phyloP scores from a whole-genome alignment of 2,797 vertebrate genomes.

The Acanthiza pusilla region DNA sequence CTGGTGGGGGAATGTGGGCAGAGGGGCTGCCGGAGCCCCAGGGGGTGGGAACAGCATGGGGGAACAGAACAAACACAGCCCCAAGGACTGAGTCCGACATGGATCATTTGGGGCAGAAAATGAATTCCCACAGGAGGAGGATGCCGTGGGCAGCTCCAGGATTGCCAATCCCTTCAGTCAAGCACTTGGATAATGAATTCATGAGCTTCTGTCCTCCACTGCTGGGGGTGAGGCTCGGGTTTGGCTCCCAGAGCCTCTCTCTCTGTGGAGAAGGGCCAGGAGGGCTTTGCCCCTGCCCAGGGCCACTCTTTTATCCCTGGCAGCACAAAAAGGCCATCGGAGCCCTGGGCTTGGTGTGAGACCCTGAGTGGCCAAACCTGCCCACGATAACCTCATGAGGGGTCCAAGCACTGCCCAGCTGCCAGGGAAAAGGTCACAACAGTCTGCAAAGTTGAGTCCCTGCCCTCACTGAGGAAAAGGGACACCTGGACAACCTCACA shows the following conservation, averaged over 20 bases:
- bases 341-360: background rate
- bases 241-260: background rate
- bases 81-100: rapidly evolving
- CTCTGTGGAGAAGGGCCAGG: background rate
- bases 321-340: background rate
- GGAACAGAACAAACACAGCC: background rate
- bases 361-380: background rate
- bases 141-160: background rate
- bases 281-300: background rate
- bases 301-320: background rate
- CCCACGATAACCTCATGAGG: background rate
- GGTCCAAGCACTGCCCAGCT: rapidly evolving
- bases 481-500: background rate
- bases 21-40: too few relatives aligned
- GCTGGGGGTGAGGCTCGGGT: rapidly evolving
- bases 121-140: background rate
- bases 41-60: background rate
- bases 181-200: background rate
- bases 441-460: background rate
- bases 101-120: background rate
- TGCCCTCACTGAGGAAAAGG: background rate
- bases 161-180: rapidly evolving
- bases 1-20: background rate
- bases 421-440: background rate
- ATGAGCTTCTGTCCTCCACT: background rate